A percentile compares a stretch with the other conserved stretches of the same genome.
Evolutionary conservation across 2,888 invertebrate genomes (phyloP).

Genomic region (Dascillus cervinus): DNA sequence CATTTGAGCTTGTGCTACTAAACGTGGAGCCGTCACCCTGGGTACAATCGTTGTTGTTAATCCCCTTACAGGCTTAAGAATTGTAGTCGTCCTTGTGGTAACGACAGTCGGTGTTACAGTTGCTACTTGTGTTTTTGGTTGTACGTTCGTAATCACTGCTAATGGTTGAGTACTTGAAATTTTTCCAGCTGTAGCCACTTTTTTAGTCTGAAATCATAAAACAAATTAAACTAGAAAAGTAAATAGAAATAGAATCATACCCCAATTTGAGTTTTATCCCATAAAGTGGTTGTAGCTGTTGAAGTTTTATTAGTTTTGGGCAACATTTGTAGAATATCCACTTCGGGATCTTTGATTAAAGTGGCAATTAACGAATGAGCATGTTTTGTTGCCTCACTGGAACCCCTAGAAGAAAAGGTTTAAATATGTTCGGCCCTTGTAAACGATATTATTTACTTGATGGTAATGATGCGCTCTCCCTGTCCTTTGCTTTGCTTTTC

Average conservation of each 20-base stretch:
- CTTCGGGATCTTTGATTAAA: conserved; percentile 92
- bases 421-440: conserved; percentile 8
- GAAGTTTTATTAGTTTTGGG: conserved; percentile 50
- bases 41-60: conserved; percentile 24
- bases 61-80: conserved; percentile 32
- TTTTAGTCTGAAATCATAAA: conserved; percentile 32
- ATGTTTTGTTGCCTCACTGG: conserved; percentile 85
- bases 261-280: conserved; percentile 51
- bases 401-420: conserved; percentile 53
- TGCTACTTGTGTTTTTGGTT: conserved; percentile 27
- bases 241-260: conserved; percentile 31
- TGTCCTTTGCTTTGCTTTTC: conserved; percentile 95
- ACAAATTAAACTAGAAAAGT: conserved; percentile 2
- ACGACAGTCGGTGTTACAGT: conserved; percentile 23
- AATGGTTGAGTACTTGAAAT: conserved; percentile 17
- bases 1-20: conserved; percentile 50
- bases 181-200: conserved; percentile 36
- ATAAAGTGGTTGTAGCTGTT: conserved; percentile 47
- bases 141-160: conserved; percentile 16
- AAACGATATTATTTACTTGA: conserved; percentile 63
- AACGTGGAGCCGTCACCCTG: conserved; percentile 43
- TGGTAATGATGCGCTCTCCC: conserved; percentile 89
- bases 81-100: conserved; percentile 20
- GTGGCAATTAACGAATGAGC: conserved; percentile 86
- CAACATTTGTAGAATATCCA: conserved; percentile 76